Conservation (phyloP, 2,113 vertebrate species). For the Tetrax tetrax region DNA sequence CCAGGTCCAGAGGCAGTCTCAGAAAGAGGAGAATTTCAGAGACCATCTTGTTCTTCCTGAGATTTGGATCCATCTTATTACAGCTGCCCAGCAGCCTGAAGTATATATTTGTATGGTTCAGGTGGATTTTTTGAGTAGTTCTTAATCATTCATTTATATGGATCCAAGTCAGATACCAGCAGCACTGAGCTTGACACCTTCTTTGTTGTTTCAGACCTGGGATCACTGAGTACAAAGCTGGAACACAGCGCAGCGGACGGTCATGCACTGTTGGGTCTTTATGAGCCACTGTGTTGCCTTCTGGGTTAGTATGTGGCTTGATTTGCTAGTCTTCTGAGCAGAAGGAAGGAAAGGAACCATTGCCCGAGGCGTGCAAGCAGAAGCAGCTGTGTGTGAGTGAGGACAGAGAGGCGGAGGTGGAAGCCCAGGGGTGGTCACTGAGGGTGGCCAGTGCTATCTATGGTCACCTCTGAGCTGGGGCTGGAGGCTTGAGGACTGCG, state of each 20-base stretch:
- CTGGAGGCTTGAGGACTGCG: neutral
- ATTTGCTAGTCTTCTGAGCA: neutral
- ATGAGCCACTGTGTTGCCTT: neutral
- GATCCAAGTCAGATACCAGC: neutral
- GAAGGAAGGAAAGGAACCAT: neutral
- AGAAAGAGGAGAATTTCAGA: neutral
- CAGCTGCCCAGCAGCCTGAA: neutral
- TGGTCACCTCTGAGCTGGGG: neutral
- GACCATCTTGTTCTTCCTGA: neutral
- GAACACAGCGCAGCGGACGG: neutral
- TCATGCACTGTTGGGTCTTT: neutral
- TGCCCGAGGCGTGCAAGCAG: neutral
- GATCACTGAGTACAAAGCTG: neutral
- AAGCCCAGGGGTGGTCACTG: neutral
- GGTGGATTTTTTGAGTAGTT: neutral
- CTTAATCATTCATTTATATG: neutral
- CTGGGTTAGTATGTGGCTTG: neutral
- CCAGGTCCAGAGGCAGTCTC: neutral
- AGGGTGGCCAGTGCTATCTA: neutral
- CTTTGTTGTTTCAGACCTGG: neutral
- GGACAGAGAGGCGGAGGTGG: neutral
- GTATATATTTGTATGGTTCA: neutral
- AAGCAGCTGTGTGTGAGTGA: neutral
- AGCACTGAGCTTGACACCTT: rapidly evolving
- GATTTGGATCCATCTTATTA: neutral